Base-by-base conservation (phyloP, 2,113 vertebrate genomes). In the Hyperopisus bebe region DNA sequence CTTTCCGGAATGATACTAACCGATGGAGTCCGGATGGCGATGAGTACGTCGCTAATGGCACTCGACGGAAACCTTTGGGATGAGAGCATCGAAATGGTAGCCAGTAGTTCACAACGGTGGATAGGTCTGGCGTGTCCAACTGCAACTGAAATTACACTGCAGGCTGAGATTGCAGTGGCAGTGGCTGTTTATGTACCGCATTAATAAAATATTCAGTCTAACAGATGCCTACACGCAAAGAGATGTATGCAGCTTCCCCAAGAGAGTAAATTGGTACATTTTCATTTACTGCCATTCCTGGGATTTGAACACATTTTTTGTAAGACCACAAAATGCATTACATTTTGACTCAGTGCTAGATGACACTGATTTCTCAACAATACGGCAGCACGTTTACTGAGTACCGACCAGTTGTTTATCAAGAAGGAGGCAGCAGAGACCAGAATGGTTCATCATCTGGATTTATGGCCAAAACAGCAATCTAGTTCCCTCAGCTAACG, bases 131-230 rank as follows among this genome's bases (percentile, higher is more conserved):
- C 74, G 1, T 17, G 35, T 42, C 35, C 74, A 77, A 77, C 74
- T 93, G 90, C 89, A 87, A 53, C 58, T 89, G 90, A 91, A 90
- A 90, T 90, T 91, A 85, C 3, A 48, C 44, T 85, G 44, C 24
- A 48, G 88, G 83, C 86, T 88, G 89, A 66, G 17, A 77, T 88
- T 77, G 89, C 24, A 85, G 39, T 9, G 80, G 17, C 21, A 83
- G 13, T 92, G 92, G 92, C 90, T 93, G 92, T 93, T 93, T 94
- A 93, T 53, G 9, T 91, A 88, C 90, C 90, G n/a, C 46, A 85
- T 48, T 85, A 48, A 9, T 80, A 80, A 39, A 42, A 80, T 80
- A 80, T 19, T 80, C 35, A 6, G 15, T 80, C 74, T 19, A 80
- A 42, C 31, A 80, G 35, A 80, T 42, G 74, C 74, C 35, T 80